phyloP scores from a whole-genome alignment of 2,797 vertebrate species.

The Fistularia tabacaria region DNA sequence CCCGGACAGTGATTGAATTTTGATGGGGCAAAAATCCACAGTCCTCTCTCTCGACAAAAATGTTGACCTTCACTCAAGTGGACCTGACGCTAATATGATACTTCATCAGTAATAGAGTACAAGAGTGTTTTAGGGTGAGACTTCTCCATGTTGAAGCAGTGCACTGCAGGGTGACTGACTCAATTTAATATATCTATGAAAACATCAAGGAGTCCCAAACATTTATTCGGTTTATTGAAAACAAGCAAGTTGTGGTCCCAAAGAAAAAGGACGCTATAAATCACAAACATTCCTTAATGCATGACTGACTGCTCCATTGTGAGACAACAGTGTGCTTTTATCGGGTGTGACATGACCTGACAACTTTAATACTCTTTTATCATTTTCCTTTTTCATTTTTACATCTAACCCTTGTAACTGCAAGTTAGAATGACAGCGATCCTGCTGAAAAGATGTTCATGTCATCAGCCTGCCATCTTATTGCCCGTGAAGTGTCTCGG shows the following conservation, averaged over 20 bases:
- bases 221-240: no score
- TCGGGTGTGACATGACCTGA: constrained; percentile 9
- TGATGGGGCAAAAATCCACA: not conserved
- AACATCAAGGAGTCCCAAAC: no score
- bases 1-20: no score
- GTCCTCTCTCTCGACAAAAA: not conserved
- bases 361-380: constrained; percentile 6
- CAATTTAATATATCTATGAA: no score
- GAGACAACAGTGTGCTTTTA: constrained; percentile 10
- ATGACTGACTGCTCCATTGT: not conserved
- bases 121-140: no score
- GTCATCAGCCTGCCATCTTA: constrained; percentile 45
- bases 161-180: no score
- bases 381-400: constrained; percentile 14
- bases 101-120: not conserved
- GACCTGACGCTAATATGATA: not conserved
- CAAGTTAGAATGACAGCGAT: constrained; percentile 18
- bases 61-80: not conserved
- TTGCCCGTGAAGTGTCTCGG: constrained; percentile 36
- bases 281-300: no score
- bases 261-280: no score
- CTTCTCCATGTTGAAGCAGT: no score
- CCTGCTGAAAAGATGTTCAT: constrained; percentile 32
- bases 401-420: constrained; percentile 5
- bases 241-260: no score